A percentile compares a stretch with the other conserved stretches of the same genome.
phyloP scores from a whole-genome alignment of 2,888 invertebrate species.

The Napeogenes sylphis region DNA sequence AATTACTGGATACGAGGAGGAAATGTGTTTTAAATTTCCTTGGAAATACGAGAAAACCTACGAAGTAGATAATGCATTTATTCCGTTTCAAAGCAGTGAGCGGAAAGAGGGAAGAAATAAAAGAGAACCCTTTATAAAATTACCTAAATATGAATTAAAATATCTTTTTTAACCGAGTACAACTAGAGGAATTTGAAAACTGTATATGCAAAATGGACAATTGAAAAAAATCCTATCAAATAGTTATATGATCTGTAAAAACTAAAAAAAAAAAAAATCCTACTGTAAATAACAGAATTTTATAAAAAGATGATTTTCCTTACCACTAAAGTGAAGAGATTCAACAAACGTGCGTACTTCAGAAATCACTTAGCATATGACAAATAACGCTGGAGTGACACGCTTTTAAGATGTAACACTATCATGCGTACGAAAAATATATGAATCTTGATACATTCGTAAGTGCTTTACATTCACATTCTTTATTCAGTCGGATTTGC shows the following conservation, averaged over 20 bases:
- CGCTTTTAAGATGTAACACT: conserved; percentile 52
- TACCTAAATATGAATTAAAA: no score
- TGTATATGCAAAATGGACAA: no score
- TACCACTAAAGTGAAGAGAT: conserved; percentile 44
- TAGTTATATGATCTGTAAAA: no score
- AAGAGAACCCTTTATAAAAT: no score
- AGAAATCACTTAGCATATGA: conserved; percentile 75
- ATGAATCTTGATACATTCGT: conserved; percentile 13
- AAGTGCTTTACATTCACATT: conserved; percentile 4
- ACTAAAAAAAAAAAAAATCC: no score
- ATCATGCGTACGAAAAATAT: conserved; percentile 15
- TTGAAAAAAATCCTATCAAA: no score
- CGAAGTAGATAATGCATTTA: conserved; percentile 2
- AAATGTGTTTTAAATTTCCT: conserved; percentile 2
- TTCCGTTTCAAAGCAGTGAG: neutral
- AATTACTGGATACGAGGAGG: neutral
- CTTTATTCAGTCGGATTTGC: conserved; percentile 2
- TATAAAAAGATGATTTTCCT: no score
- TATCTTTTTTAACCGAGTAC: no score
- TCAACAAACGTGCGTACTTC: conserved; percentile 59
- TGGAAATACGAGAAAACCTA: conserved; percentile 1
- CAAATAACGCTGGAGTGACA: conserved; percentile 71
- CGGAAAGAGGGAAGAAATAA: no score
- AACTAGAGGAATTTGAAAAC: no score
- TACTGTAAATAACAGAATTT: no score